Base-by-base conservation (phyloP, 2,888 invertebrate species). In the Clivina fossor region DNA sequence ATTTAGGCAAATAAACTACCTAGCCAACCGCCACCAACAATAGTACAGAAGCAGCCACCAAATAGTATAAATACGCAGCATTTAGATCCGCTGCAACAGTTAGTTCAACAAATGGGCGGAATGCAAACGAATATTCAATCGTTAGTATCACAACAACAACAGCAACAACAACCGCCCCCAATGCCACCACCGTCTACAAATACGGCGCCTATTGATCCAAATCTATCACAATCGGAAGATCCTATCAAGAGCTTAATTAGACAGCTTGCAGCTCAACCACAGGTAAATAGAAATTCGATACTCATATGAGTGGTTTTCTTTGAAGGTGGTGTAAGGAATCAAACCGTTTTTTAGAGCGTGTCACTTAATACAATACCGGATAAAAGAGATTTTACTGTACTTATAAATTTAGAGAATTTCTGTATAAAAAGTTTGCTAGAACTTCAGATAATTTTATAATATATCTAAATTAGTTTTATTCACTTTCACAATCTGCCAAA, bases 91-190 rank as follows among this genome's bases (percentile, higher is more conserved):
- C 65, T 77, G 44, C 77, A 77, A 58, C 75, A 76, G 41, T 66
- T 79, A 28, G 77, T 79, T 40, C 75, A 78, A 51, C 79, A 80
- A 60, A 78, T 80, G 75, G 75, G 76, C 32, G 75, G 76, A 18
- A 69, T 78, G 49, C 76, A 76, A 56, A 64, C 69, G 13, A 43
- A 43, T 28, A 43, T 43, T n/a, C n/a, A n/a, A n/a, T n/a, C n/a
- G n/a, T n/a, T n/a, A 20, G 41, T 7, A 5, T 22, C 41, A n/a
- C 71, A 69, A 61, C 51, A 72, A 49, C 68, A 68, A n/a, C 69
- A 68, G 37, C 58, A 69, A 3, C 68, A 62, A 46, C 60, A 69
- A 33, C 66, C 62, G 49, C 62, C 64, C 5, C 48, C 65, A 32
- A 59, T 60, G 28, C 60, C 62, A 9, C 51, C 65, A 13, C 57